These are phyloP conservation scores for Mormoops blainvillei DNA, from an alignment of 2,113 vertebrate species.

Conservation along the genomic window DNA sequence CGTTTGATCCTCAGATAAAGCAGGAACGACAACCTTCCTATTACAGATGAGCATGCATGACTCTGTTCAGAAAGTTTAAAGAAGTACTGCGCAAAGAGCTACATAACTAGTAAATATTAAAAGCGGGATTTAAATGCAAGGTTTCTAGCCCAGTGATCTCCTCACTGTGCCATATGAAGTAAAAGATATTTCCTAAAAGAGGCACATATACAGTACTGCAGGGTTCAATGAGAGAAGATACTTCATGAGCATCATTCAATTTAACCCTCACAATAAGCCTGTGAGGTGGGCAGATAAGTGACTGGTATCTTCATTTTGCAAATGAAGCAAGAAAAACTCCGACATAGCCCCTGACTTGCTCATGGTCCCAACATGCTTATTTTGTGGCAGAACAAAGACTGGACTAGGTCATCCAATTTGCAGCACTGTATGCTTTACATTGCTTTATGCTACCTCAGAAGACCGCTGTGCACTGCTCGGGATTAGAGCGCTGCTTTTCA, in stretches of 20 bases:
- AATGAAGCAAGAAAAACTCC: not conserved
- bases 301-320: constrained; percentile 22
- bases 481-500: not conserved
- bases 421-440: not conserved
- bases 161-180: not conserved
- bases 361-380: constrained; percentile 33
- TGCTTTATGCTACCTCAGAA: not conserved
- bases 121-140: not conserved
- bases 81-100: not conserved
- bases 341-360: not conserved
- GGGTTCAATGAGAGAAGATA: not conserved
- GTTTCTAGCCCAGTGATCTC: not conserved
- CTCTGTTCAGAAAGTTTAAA: not conserved
- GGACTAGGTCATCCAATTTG: not conserved
- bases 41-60: not conserved
- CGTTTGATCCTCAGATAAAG: not conserved
- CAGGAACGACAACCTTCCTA: not conserved
- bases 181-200: constrained; percentile 19
- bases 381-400: constrained; percentile 27
- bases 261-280: constrained; percentile 38
- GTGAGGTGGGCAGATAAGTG: constrained; percentile 37
- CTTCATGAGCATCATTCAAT: not conserved
- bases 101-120: not conserved
- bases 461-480: not conserved
- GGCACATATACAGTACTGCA: not conserved